Base-by-base conservation (phyloP, 53 echinoderm and acorn worm species). In the Luidia sarsii region DNA sequence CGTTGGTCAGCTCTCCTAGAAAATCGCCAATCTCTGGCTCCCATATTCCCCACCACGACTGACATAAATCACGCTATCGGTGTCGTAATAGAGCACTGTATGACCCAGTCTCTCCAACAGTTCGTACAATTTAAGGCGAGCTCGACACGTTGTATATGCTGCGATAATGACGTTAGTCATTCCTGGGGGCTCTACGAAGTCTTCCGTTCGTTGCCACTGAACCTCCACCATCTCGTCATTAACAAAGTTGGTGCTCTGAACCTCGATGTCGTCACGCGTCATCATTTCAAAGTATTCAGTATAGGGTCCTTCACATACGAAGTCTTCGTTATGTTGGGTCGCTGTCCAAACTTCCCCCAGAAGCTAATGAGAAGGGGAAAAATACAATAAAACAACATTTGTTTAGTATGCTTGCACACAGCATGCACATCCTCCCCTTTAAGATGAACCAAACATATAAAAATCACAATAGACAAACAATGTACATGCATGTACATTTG, bases 1-100 rank as follows among this genome's bases (percentile, higher is more conserved):
- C 87, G 38, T 88, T 65, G 2, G 92, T 91, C 2, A 91, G 39
- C 15, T 91, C 80, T 13, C 88, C 92, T 2, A 91, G 68, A 39
- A 68, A 92, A 72, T 85, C 82, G 0, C 86, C 88, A 0, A 81
- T 64, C 3, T 57, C 39, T 2, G 88, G 88, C 3, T 48, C 16
- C 49, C 65, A 92, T n/a, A n/a, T 35, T 80, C 59, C 0, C 48
- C 19, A 3, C 52, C 37, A 1, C 7, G 23, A 24, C 43, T 43
- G 14, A 83, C 41, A 36, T 73, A 82, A 24, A 88, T 65, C 33
- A 82, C 48, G 29, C 82, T 82, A 64, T 86, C 80, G 0, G 80
- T 87, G 57, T 87, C 80, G 34, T 67, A 87, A 37, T 87, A 87
- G 16, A 87, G 70, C 9, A 87, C 65, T 28, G 70, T 52, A 34